Evolutionary conservation across 2,113 vertebrate genomes (phyloP).

Genomic region (Nicator chloris): DNA sequence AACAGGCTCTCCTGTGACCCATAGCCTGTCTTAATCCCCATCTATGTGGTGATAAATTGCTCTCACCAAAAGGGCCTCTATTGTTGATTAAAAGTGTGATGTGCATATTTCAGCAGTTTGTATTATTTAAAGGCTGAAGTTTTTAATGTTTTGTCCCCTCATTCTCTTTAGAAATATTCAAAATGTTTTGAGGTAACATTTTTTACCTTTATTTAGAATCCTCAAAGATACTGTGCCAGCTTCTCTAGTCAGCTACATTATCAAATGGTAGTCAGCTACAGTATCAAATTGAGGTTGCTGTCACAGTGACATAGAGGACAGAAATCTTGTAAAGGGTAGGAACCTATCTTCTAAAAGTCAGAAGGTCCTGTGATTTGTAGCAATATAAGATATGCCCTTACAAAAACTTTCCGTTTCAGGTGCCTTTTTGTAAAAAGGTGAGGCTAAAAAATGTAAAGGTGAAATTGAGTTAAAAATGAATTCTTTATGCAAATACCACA

Average conservation of each 20-base stretch:
- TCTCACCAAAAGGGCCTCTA: not conserved
- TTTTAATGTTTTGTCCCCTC: not conserved
- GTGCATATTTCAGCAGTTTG: conserved; percentile 3
- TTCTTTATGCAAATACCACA: conserved; percentile 64
- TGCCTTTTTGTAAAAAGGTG: not conserved
- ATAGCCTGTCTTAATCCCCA: conserved; percentile 1
- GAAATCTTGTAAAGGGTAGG: not conserved
- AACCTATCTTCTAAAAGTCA: conserved; percentile 28
- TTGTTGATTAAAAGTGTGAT: conserved; percentile 51
- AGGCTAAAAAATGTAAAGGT: conserved; percentile 29
- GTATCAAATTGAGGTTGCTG: conserved; percentile 16
- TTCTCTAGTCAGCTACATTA: not conserved
- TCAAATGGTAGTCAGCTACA: not conserved
- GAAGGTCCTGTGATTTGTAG: not conserved
- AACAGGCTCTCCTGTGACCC: not conserved
- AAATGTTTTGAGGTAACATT: not conserved
- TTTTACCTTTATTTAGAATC: not conserved
- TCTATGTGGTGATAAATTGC: conserved; percentile 22
- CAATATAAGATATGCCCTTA: not conserved
- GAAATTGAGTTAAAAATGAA: conserved; percentile 53
- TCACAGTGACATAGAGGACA: conserved; percentile 1
- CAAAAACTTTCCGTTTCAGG: conserved; percentile 8
- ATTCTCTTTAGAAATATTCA: not conserved
- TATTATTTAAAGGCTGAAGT: not conserved
- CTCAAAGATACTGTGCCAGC: not conserved